phyloP scores from a whole-genome alignment of 1,140 invertebrate genomes.

The Trichomalopsis sarcophagae region DNA sequence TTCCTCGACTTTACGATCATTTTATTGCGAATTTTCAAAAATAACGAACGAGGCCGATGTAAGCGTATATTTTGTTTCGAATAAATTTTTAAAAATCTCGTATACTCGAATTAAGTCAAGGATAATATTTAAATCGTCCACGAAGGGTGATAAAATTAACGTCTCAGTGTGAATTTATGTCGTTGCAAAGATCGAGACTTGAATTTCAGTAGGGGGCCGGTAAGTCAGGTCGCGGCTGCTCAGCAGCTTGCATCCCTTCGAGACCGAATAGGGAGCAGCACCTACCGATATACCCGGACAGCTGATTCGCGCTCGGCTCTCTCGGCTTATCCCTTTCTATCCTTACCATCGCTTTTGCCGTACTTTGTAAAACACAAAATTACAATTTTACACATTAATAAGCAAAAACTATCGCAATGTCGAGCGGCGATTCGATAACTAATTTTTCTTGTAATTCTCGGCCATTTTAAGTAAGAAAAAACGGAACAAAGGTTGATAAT shows the following conservation, averaged over 20 bases:
- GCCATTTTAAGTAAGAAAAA: no score
- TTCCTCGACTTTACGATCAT: neutral
- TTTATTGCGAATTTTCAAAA: neutral
- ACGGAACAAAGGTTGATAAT: no score
- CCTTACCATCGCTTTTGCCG: no score
- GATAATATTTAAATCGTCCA: neutral
- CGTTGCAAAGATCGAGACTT: neutral
- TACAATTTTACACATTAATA: no score
- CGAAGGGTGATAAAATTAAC: neutral
- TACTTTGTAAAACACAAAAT: no score
- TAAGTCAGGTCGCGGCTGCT: slow-evolving; percentile 8
- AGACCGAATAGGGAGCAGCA: slow-evolving; percentile 38
- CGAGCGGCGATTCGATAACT: no score
- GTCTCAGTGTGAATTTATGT: neutral
- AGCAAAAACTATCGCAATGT: no score
- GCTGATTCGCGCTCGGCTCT: neutral
- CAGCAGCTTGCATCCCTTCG: slow-evolving; percentile 20
- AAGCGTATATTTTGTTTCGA: no score
- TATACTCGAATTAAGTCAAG: no score
- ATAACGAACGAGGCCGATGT: neutral
- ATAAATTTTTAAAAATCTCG: no score
- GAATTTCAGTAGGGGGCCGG: neutral
- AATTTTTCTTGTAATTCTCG: no score
- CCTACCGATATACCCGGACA: slow-evolving; percentile 8
- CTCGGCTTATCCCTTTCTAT: neutral